Conservation (phyloP, 2,797 vertebrate genomes). For the Hylomyscus alleni region DNA sequence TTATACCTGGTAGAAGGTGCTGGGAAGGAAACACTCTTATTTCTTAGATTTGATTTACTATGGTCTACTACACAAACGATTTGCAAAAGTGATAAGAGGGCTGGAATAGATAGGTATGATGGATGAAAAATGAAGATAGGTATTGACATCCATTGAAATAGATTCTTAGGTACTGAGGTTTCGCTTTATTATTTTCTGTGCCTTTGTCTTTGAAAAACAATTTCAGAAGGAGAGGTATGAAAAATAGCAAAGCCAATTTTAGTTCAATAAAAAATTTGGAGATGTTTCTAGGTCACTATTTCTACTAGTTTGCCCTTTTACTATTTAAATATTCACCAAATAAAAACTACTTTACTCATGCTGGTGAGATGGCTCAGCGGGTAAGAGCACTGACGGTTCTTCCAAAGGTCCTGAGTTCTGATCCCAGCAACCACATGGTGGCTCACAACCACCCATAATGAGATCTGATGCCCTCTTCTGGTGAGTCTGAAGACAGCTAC, state of each 20-base stretch:
- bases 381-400: no score
- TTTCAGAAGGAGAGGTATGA: not conserved
- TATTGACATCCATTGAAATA: not conserved
- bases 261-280: not conserved
- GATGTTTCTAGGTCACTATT: not conserved
- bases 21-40: not conserved
- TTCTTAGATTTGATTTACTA: not conserved
- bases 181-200: not conserved
- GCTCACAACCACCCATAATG: no score
- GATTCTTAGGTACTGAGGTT: not conserved
- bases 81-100: not conserved
- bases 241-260: not conserved
- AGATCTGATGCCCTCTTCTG: no score
- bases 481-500: no score
- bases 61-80: not conserved
- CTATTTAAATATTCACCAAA: not conserved
- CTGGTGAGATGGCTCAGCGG: no score
- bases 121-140: not conserved
- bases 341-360: not conserved
- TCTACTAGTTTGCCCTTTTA: not conserved
- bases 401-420: no score
- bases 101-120: not conserved
- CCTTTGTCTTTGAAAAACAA: conserved; percentile 12
- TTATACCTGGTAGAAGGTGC: not conserved
- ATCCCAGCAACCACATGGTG: no score